These are phyloP conservation scores for Platypus cylindrus DNA, from an alignment of 2,888 invertebrate genomes.

Conservation along the genomic window DNA sequence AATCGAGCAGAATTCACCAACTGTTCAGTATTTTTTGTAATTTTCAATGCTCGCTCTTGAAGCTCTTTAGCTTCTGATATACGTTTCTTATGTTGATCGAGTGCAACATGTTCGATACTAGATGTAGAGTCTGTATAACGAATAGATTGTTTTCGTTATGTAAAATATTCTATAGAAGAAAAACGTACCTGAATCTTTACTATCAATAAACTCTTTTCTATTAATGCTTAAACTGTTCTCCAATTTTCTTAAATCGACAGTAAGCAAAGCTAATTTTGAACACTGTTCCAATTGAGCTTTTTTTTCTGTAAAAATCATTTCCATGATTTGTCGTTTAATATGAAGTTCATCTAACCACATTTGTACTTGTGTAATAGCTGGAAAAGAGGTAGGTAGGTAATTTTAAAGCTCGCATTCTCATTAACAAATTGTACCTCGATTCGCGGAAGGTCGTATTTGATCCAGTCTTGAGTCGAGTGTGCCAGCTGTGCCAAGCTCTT, in stretches of 20 bases:
- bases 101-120: conserved; percentile 50
- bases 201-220: conserved; percentile 42
- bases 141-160: neutral
- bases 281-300: conserved; percentile 69
- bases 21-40: conserved; percentile 66
- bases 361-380: conserved; percentile 58
- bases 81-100: conserved; percentile 55
- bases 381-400: no score
- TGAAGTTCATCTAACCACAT: conserved; percentile 64
- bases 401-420: no score
- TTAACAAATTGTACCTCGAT: conserved; percentile 34
- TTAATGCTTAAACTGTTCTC: conserved; percentile 46
- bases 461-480: conserved; percentile 64
- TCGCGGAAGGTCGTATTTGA: conserved; percentile 34
- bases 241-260: conserved; percentile 55
- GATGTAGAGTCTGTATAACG: conserved; percentile 49
- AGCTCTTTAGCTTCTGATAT: conserved; percentile 58
- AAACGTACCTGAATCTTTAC: conserved; percentile 43
- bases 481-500: conserved; percentile 60
- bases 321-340: conserved; percentile 58
- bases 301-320: conserved; percentile 52
- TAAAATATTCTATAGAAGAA: neutral
- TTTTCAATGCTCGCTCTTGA: conserved; percentile 62
- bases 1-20: conserved; percentile 57
- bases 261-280: conserved; percentile 57